Evolutionary conservation across 2,797 vertebrate genomes (phyloP).

Genomic region (Neosilurus hyrtlii): DNA sequence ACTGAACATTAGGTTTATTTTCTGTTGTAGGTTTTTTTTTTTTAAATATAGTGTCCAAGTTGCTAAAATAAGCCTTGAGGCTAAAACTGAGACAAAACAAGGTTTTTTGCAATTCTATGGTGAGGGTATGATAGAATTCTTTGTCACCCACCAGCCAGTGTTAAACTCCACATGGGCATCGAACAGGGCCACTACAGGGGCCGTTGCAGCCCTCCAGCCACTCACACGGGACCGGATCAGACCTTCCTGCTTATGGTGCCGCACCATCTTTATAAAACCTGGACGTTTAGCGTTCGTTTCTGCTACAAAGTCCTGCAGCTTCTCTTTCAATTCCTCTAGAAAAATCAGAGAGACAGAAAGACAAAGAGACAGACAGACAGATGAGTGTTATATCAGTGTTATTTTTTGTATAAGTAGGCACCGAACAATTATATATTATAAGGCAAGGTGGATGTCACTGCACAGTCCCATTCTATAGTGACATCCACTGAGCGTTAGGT

Average conservation of each 20-base stretch:
- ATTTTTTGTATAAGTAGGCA: too few relatives aligned
- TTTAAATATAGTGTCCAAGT: background rate
- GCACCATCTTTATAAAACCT: conserved; percentile 91
- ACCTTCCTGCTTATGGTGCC: conserved; percentile 90
- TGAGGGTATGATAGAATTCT: background rate
- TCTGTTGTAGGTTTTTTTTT: background rate
- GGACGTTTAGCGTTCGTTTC: conserved; percentile 82
- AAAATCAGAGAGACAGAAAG: conserved; percentile 6
- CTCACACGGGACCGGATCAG: conserved; percentile 94
- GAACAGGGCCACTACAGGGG: conserved; percentile 93
- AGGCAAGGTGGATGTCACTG: too few relatives aligned
- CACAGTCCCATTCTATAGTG: too few relatives aligned
- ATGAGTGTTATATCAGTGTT: conserved; percentile 3
- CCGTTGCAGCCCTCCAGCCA: conserved; percentile 89
- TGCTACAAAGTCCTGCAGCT: conserved; percentile 84
- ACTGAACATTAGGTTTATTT: background rate
- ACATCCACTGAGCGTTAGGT: too few relatives aligned
- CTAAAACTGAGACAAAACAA: background rate
- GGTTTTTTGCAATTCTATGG: background rate
- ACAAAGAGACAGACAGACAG: background rate
- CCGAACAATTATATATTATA: too few relatives aligned
- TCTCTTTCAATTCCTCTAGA: conserved; percentile 92
- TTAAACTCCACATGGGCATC: conserved; percentile 97
- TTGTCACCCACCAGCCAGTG: conserved; percentile 86
- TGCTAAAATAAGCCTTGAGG: background rate